Base-by-base conservation (phyloP, 2,797 vertebrate genomes). In the Hippoglossus hippoglossus region DNA sequence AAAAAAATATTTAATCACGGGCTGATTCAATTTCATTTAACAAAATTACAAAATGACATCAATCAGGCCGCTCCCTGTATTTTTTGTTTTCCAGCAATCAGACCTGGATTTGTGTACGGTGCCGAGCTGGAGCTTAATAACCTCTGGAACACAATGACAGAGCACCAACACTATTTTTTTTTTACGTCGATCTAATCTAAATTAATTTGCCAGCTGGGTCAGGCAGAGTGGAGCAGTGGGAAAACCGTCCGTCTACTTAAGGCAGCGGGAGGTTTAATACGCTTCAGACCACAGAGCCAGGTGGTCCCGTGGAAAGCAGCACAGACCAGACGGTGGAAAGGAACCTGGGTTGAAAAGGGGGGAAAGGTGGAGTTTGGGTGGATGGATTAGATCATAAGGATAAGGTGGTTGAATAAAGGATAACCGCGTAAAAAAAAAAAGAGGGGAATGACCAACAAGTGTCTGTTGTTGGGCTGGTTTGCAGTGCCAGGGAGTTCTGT, bases 181-280 rank as follows among this genome's bases (percentile, higher is more conserved):
- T 28, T 55, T 67, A 73, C 79, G 56, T 81, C 75, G 83, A 78
- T 92, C 83, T 78, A 75, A 89, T 89, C 84, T 85, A 88, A 93
- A 93, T 92, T 87, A 91, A 93, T 93, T 90, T 89, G 77, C 87
- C 89, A 91, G 85, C 83, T 89, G 92, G 87, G 80, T 87, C 71
- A 71, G 73, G 36, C 80, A 58, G 73, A 55, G 70, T 28, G 36
- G 47, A 71, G 73, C 77, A 61, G 76, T 72, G 73, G 77, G 77
- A 82, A 83, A 46, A 56, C 71, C 63, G 78, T 80, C 86, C 81
- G 81, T 90, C 87, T 87, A 87, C 74, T 92, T 80, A 87, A 86
- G 80, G 83, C 82, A 79, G 87, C 72, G 72, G 5, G 62, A 75
- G 61, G 71, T 87, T 86, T 87, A 79, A 26, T 87, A 87, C 24